These are phyloP conservation scores for Sclerodermus sp. DNA, from an alignment of 2,888 invertebrate species.

Conservation along the genomic window DNA sequence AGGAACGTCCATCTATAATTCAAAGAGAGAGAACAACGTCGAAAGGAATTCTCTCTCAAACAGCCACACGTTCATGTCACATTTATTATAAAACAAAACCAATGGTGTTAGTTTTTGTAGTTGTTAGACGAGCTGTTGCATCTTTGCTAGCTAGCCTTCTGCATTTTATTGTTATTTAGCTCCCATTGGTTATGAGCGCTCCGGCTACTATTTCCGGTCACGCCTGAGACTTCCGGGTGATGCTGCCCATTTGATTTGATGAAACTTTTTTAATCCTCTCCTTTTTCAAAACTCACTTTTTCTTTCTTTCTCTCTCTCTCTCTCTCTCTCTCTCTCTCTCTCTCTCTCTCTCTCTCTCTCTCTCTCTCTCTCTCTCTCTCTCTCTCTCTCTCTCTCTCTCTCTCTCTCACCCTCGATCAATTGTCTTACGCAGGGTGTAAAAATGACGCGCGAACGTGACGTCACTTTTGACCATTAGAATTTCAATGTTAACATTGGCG, in stretches of 20 bases:
- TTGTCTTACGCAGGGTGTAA: no score
- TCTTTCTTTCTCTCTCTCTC: constrained; percentile 7
- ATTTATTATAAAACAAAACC: constrained; percentile 37
- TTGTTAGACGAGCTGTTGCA: constrained; percentile 56
- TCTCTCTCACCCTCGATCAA: no score
- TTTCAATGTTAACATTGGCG: no score
- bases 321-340: constrained; percentile 7
- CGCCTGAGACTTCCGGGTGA: constrained; percentile 42
- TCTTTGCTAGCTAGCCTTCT: constrained; percentile 55
- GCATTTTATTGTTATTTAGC: constrained; percentile 51
- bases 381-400: no score
- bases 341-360: no score
- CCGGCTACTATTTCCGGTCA: constrained; percentile 35
- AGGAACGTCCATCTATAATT: no score
- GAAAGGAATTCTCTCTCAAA: no score
- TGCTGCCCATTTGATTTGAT: constrained; percentile 53
- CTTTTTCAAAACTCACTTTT: constrained; percentile 9
- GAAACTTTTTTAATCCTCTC: constrained; percentile 40
- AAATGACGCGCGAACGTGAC: no score
- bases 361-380: no score
- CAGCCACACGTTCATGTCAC: no score
- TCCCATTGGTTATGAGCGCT: constrained; percentile 47
- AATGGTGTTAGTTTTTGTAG: constrained; percentile 55
- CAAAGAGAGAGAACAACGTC: no score
- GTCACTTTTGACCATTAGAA: no score